Base-by-base conservation (phyloP, 2,888 invertebrate genomes). In the Chydorus sphaericus region DNA sequence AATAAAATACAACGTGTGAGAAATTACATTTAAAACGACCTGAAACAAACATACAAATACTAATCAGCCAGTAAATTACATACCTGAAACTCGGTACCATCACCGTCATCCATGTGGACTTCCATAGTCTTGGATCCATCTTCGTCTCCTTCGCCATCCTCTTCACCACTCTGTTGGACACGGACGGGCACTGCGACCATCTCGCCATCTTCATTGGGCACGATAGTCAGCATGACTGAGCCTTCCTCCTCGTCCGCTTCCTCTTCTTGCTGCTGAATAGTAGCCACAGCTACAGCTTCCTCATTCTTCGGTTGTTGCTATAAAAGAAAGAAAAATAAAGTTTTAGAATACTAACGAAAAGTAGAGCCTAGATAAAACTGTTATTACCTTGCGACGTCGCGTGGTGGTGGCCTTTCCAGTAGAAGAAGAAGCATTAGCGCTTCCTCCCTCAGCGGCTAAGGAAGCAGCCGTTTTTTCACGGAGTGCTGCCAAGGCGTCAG, bases 201-300 rank as follows among this genome's bases (percentile, higher is more conserved):
- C 23, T 55, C 55, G 18, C 52, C 52, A 26, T 52, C 36, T 31
- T 55, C 55, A 1, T 37, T 49, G 11, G 55, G 55, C 16, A 55
- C 49, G 26, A 55, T 55, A 11, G 55, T 55, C 33, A 55, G 36
- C 55, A 55, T 55, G 5, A 55, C 55, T 14, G 55, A 55, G 6
- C 55, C 55, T 16, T 36, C 55, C 10, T 55, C 55, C 20, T 52
- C 52, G 11, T 33, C 52, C n/a, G n/a, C n/a, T 3, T 44, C 11
- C 3, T 52, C 52, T 11, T 50, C 50, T 14, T 54, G 44, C 8
- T 55, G 49, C 8, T 55, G 55, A 14, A 55, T 48, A 8, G 55
- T 49, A 8, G 55, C 55, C 28, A 55, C 55, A n/a, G 55, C 55
- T 10, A 49, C 48, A 18, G 37, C 55, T n/a, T 31, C 55, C 18